Conservation (phyloP, 2,888 invertebrate species). For the Catocala fraxini region DNA sequence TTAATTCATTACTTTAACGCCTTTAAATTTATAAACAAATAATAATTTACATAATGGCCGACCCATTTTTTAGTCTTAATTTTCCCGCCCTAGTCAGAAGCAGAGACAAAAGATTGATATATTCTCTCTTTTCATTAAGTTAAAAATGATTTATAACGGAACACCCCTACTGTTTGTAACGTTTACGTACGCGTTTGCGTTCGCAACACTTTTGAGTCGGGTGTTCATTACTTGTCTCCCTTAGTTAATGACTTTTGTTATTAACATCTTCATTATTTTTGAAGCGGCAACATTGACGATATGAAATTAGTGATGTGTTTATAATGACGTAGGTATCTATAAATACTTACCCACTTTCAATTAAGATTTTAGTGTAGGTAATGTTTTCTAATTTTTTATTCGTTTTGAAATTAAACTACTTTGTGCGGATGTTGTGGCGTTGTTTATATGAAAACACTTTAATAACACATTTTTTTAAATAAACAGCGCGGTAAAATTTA, state of each 20-base stretch:
- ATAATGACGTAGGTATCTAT: too few relatives aligned
- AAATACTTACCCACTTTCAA: too few relatives aligned
- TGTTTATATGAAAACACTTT: too few relatives aligned
- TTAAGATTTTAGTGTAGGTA: too few relatives aligned
- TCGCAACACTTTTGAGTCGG: constrained; percentile 37
- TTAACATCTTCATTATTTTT: constrained; percentile 29
- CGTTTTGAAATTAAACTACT: too few relatives aligned
- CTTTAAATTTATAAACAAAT: constrained; percentile 77
- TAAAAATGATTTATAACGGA: constrained; percentile 75
- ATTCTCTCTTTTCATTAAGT: constrained; percentile 79
- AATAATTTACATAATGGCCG: constrained; percentile 78
- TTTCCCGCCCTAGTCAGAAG: constrained; percentile 65
- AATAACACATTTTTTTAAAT: too few relatives aligned
- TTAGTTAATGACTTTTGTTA: constrained; percentile 18
- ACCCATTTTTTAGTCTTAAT: constrained; percentile 81
- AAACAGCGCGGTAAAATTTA: too few relatives aligned
- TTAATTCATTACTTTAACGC: constrained; percentile 59
- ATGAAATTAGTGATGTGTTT: constrained; percentile 7
- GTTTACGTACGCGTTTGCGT: constrained; percentile 32
- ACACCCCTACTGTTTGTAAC: constrained; percentile 57
- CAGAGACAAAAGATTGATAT: constrained; percentile 84
- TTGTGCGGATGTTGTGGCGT: too few relatives aligned
- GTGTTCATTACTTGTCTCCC: constrained; percentile 44
- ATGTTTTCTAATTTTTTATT: too few relatives aligned
- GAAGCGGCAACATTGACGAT: constrained; percentile 25